Evolutionary conservation across 2,888 invertebrate genomes (phyloP).

Genomic region (Oscheius myriophilus): DNA sequence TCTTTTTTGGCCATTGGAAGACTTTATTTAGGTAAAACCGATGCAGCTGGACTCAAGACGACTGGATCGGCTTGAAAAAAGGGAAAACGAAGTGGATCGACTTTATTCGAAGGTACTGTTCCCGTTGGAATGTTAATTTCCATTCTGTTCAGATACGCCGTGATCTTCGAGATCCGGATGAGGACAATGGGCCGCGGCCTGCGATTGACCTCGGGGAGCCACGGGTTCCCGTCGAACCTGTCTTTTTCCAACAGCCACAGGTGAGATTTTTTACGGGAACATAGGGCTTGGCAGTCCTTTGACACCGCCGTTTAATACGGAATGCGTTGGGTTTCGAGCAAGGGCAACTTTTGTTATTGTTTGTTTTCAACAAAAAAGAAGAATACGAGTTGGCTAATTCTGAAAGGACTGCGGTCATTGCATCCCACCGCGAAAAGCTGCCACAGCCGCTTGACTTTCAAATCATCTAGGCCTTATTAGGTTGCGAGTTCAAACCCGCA

Average conservation of each 20-base stretch:
- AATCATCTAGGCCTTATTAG: too few species aligned
- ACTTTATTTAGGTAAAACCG: conserved; percentile 18
- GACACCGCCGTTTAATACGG: too few species aligned
- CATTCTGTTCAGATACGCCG: conserved; percentile 1
- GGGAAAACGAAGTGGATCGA: conserved; percentile 56
- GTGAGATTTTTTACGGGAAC: not conserved
- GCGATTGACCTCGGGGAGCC: conserved; percentile 2
- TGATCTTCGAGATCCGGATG: conserved; percentile 20
- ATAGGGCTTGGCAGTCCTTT: too few species aligned
- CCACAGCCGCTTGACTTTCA: too few species aligned
- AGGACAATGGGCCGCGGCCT: conserved; percentile 9
- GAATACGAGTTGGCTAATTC: too few species aligned
- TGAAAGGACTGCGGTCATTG: too few species aligned
- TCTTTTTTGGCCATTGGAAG: not conserved
- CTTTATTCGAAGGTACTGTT: conserved; percentile 51
- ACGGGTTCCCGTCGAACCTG: conserved; percentile 7
- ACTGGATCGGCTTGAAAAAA: conserved; percentile 36
- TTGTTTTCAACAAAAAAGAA: too few species aligned
- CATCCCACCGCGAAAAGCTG: too few species aligned
- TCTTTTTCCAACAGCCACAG: conserved; percentile 3
- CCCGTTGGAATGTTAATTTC: not conserved
- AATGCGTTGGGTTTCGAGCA: too few species aligned
- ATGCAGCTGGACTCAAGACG: conserved; percentile 22
- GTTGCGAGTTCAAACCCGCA: too few species aligned
- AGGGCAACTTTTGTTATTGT: too few species aligned